Percentiles rank a stretch among this genome's conserved stretches.
Evolutionary conservation across 2,113 vertebrate genomes (phyloP).

Genomic region (Crocuta crocuta): DNA sequence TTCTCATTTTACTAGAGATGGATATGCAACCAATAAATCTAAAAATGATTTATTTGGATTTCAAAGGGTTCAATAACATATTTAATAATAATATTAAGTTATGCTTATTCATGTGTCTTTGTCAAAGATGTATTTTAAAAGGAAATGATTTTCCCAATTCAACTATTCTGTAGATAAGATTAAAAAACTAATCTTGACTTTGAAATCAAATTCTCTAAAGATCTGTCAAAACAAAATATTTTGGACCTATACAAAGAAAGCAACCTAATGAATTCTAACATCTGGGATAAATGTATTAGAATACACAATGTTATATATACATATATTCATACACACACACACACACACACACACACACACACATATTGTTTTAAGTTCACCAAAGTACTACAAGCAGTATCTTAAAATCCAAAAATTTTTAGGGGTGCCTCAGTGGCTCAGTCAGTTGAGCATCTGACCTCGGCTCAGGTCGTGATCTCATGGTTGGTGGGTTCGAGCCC

Average conservation of each 20-base stretch:
- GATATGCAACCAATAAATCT: background rate
- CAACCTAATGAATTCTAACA: background rate
- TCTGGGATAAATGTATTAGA: background rate
- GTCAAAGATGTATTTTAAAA: background rate
- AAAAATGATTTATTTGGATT: background rate
- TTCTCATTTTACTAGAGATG: background rate
- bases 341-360: background rate
- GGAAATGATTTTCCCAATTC: background rate
- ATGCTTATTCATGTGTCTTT: background rate
- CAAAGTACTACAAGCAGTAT: constrained; percentile 5
- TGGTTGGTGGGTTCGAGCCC: too few relatives aligned
- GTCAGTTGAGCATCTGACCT: too few relatives aligned
- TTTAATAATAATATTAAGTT: constrained; percentile 1
- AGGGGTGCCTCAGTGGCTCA: too few relatives aligned
- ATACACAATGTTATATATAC: background rate
- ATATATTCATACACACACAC: background rate
- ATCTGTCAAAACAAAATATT: constrained; percentile 5
- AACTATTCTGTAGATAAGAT: background rate
- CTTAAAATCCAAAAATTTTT: constrained; percentile 61
- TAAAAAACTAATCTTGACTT: background rate
- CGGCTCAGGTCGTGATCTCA: too few relatives aligned
- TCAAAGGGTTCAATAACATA: background rate
- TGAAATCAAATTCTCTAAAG: background rate
- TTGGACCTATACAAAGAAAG: background rate
- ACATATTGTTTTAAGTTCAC: background rate